A percentile compares a stretch with the other conserved stretches of the same genome.
Conservation (phyloP, 1,140 invertebrate genomes). For the Macrostomum lignano region DNA sequence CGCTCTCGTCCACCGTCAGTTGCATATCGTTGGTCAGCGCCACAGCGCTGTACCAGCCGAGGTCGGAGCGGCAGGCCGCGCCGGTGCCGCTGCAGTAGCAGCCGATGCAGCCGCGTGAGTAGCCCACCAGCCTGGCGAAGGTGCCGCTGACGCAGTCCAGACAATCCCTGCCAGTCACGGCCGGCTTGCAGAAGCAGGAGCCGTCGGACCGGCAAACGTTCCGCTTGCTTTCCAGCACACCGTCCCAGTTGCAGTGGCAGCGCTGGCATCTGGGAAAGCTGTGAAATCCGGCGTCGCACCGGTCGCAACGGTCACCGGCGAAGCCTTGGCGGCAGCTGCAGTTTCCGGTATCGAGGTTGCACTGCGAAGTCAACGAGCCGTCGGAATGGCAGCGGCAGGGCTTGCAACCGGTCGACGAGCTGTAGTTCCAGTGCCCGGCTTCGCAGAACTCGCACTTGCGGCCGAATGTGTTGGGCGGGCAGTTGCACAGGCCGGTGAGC, state of each 20-base stretch:
- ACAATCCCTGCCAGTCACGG: slow-evolving; percentile 59
- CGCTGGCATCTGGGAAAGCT: too few relatives aligned
- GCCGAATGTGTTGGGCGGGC: slow-evolving; percentile 51
- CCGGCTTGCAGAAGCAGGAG: slow-evolving; percentile 55
- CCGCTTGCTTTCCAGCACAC: too few relatives aligned
- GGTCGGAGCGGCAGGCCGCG: slow-evolving; percentile 6
- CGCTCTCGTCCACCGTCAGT: too few relatives aligned
- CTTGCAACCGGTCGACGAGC: slow-evolving; percentile 15
- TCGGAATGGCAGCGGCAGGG: slow-evolving; percentile 4
- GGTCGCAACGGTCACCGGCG: too few relatives aligned
- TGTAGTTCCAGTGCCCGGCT: slow-evolving; percentile 24
- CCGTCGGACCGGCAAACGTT: slow-evolving; percentile 55
- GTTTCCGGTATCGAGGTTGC: too few relatives aligned
- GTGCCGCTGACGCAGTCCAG: slow-evolving; percentile 65
- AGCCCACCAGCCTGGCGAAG: slow-evolving; percentile 54
- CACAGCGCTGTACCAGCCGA: slow-evolving; percentile 26
- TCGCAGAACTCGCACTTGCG: slow-evolving; percentile 57
- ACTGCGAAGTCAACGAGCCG: too few relatives aligned
- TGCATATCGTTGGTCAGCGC: too few relatives aligned
- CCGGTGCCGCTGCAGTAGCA: too few relatives aligned
- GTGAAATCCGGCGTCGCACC: too few relatives aligned
- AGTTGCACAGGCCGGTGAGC: slow-evolving; percentile 39
- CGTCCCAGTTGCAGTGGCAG: too few relatives aligned
- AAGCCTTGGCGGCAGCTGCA: too few relatives aligned
- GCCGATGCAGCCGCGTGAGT: too few relatives aligned